Evolutionary conservation across 2,113 vertebrate species (phyloP).

Genomic region (Astur gentilis): DNA sequence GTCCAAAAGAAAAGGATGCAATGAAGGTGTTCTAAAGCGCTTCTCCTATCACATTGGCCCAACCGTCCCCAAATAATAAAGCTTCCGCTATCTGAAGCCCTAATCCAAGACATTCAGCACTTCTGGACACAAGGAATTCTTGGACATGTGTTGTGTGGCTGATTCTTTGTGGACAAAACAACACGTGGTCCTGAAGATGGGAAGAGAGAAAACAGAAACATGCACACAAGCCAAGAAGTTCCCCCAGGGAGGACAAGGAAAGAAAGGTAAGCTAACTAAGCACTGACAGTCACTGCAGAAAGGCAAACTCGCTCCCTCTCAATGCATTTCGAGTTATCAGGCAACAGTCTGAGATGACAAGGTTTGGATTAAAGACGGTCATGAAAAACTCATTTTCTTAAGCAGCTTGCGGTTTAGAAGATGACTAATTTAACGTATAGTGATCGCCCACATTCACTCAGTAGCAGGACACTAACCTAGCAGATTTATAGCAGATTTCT

Average conservation of each 20-base stretch:
- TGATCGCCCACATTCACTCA: not conserved
- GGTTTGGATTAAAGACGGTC: not conserved
- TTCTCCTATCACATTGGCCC: not conserved
- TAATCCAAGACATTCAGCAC: not conserved
- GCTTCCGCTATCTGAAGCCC: not conserved
- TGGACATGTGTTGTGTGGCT: too few species aligned
- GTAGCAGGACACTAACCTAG: not conserved
- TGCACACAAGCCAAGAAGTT: not conserved
- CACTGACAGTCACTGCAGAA: not conserved
- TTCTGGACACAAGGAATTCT: not conserved
- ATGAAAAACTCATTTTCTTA: not conserved
- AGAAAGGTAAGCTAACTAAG: not conserved
- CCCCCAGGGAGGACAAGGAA: not conserved
- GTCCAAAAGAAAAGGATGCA: not conserved
- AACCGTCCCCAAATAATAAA: not conserved
- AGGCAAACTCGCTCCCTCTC: not conserved
- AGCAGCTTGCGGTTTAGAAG: not conserved
- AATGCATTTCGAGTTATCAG: not conserved
- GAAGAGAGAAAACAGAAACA: not conserved
- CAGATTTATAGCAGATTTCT: not conserved
- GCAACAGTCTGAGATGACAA: not conserved
- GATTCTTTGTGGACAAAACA: not conserved
- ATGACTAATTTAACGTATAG: not conserved
- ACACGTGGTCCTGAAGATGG: not conserved
- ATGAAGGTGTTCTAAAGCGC: fast-evolving